Percentiles rank a stretch among this genome's conserved stretches.
phyloP scores from a whole-genome alignment of 2,797 vertebrate species.

The Acanthopagrus latus region DNA sequence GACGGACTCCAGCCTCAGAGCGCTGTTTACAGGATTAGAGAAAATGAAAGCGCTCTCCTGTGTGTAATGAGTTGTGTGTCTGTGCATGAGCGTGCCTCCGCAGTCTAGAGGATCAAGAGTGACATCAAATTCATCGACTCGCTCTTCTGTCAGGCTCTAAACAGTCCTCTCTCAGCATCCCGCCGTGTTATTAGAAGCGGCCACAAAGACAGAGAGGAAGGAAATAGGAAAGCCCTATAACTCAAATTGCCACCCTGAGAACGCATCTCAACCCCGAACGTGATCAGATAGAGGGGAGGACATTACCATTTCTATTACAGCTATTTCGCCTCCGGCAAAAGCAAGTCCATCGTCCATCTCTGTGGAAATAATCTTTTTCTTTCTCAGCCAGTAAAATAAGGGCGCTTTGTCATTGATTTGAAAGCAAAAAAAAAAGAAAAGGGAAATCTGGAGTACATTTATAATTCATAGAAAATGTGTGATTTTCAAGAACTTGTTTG shows the following conservation, averaged over 20 bases:
- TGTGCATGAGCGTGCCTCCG: not conserved
- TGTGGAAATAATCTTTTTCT: slow-evolving; percentile 48
- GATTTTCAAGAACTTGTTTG: slow-evolving; percentile 44
- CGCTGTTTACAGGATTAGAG: slow-evolving; percentile 45
- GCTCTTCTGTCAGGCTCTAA: slow-evolving; percentile 62
- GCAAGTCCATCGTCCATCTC: slow-evolving; percentile 43
- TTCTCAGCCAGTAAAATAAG: slow-evolving; percentile 44
- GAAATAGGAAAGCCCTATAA: slow-evolving; percentile 64
- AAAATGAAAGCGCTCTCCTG: slow-evolving; percentile 27
- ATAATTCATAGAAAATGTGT: slow-evolving; percentile 55
- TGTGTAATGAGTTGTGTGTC: not conserved
- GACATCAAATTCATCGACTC: slow-evolving; percentile 62
- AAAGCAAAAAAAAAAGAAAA: slow-evolving; percentile 2
- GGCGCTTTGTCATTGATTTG: slow-evolving; percentile 46
- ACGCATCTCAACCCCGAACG: slow-evolving; percentile 60
- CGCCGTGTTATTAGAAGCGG: slow-evolving; percentile 65
- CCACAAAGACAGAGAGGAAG: slow-evolving; percentile 59
- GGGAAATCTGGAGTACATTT: slow-evolving; percentile 26
- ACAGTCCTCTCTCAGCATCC: slow-evolving; percentile 61
- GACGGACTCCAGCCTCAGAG: slow-evolving; percentile 47
- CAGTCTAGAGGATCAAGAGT: slow-evolving; percentile 56
- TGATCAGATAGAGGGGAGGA: slow-evolving; percentile 70
- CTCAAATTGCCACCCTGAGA: slow-evolving; percentile 74
- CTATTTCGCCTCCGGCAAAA: slow-evolving; percentile 65
- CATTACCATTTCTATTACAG: slow-evolving; percentile 80